Evolutionary conservation across 2,797 vertebrate genomes (phyloP).

Genomic region (Oophaga sylvatica): DNA sequence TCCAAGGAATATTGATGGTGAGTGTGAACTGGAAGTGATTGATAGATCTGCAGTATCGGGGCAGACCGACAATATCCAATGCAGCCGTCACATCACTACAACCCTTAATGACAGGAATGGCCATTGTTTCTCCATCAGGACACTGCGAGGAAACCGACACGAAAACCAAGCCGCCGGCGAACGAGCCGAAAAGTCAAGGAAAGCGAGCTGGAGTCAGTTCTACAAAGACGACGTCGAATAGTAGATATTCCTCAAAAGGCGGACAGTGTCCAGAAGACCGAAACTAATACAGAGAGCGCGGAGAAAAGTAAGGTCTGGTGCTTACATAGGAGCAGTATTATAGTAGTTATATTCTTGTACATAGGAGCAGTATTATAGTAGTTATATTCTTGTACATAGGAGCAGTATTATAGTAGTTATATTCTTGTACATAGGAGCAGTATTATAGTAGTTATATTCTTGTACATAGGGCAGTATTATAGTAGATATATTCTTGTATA

Average conservation of each 20-base stretch:
- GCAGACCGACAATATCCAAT: neutral
- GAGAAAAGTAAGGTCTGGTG: neutral
- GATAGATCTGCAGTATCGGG: neutral
- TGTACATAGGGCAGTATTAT: no score
- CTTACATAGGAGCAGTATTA: no score
- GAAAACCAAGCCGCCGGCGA: conserved; percentile 63
- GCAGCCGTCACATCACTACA: no score
- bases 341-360: no score
- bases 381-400: no score
- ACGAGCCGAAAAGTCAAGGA: conserved; percentile 66
- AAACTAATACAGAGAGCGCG: neutral
- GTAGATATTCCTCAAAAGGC: conserved; percentile 67
- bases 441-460: no score
- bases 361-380: no score
- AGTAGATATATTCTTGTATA: no score
- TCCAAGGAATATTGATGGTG: conserved; percentile 81
- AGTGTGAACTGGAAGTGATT: neutral
- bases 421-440: no score
- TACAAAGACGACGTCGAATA: conserved; percentile 77
- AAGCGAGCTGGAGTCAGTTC: conserved; percentile 75
- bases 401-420: no score
- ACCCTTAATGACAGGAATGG: neutral
- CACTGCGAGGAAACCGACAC: conserved; percentile 65
- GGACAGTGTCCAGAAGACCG: neutral
- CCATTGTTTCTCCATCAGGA: conserved; percentile 66